Evolutionary conservation across 2,888 invertebrate species (phyloP).

Genomic region (Iphiclides podalirius): DNA sequence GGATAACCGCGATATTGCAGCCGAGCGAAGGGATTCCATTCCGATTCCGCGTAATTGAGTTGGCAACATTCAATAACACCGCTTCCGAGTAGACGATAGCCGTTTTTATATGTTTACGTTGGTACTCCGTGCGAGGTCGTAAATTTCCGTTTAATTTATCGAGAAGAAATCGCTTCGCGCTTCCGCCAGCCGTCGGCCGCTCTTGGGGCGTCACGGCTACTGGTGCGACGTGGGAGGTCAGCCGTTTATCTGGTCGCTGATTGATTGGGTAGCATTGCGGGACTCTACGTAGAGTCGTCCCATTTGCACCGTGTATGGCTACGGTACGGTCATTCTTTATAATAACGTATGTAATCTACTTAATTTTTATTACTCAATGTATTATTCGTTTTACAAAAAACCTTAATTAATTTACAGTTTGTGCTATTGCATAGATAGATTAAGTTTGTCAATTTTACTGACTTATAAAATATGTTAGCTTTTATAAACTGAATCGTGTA

Average conservation of each 20-base stretch:
- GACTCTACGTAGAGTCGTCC: too few species aligned
- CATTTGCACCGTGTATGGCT: too few species aligned
- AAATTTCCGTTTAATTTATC: slow-evolving; percentile 21
- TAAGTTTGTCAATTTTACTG: too few species aligned
- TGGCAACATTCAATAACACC: slow-evolving; percentile 23
- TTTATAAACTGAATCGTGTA: too few species aligned
- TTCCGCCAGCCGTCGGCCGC: slow-evolving; percentile 8
- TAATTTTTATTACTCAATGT: too few species aligned
- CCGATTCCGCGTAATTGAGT: slow-evolving; percentile 25
- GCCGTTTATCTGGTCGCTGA: slow-evolving; percentile 3
- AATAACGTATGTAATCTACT: neutral
- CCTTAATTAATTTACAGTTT: too few species aligned
- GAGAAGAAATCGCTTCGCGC: neutral
- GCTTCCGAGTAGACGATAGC: slow-evolving; percentile 15
- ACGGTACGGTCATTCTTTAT: too few species aligned
- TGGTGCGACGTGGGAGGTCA: slow-evolving; percentile 15
- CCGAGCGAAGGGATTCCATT: slow-evolving; percentile 15
- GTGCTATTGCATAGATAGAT: too few species aligned
- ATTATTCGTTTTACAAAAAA: too few species aligned
- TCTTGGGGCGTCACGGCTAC: neutral
- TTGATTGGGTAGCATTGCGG: slow-evolving; percentile 13
- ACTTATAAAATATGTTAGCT: too few species aligned
- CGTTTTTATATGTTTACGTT: slow-evolving; percentile 20
- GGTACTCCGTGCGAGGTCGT: slow-evolving; percentile 11
- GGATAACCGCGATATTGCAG: slow-evolving; percentile 24